Conservation (phyloP, 2,113 vertebrate species). For the Myrmophylax atrothorax region DNA sequence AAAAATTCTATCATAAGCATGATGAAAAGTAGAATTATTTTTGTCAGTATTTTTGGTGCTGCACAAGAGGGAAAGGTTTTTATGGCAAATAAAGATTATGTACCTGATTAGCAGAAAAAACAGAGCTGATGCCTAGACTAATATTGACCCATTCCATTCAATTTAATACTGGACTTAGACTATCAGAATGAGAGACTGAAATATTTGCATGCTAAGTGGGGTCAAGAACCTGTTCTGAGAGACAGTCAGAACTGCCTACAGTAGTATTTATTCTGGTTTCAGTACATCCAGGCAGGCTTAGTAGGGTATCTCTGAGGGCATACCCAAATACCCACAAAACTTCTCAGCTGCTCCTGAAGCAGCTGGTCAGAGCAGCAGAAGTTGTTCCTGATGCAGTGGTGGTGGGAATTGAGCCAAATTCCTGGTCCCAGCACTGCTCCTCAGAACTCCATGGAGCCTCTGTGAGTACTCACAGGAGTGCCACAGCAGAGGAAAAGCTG, state of each 20-base stretch:
- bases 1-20: neutral
- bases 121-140: conserved; percentile 5
- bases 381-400: neutral
- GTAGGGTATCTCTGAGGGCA: neutral
- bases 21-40: neutral
- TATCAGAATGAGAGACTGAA: neutral
- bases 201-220: conserved; percentile 21
- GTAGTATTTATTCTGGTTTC: neutral
- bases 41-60: neutral
- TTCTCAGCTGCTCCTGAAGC: neutral
- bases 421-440: conserved; percentile 40
- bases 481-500: conserved; percentile 9
- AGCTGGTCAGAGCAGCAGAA: neutral
- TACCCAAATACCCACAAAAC: neutral
- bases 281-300: neutral
- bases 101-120: neutral
- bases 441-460: neutral
- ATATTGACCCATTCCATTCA: neutral
- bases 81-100: neutral
- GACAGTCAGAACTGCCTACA: neutral
- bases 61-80: neutral
- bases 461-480: conserved; percentile 44
- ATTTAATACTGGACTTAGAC: neutral
- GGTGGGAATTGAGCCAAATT: conserved; percentile 27
- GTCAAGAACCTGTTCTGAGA: conserved; percentile 8